Base-by-base conservation (phyloP, 1,140 invertebrate species). In the Spodoptera litura region DNA sequence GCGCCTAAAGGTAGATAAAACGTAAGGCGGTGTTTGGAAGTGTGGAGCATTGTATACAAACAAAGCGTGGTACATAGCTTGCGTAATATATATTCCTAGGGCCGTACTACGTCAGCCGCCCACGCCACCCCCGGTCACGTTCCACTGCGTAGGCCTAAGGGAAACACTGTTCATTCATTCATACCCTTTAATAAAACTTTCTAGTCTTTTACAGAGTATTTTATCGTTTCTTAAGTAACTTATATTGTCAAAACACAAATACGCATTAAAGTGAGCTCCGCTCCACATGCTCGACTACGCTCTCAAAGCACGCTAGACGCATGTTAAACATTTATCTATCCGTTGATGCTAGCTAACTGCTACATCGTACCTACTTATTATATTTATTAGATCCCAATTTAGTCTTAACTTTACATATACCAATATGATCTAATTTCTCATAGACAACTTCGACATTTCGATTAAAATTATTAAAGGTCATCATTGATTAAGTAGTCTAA, bases 171-270 rank as follows among this genome's bases (percentile, higher is more conserved):
- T 66, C 78, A 64, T 78, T 79, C 81, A 75, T 78, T 82, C 81
- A 79, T 79, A 76, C 74, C 73, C 73, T 82, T 82, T 82, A 82
- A 82, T 82, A 78, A 38, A 74, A 58, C 53, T 68, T 77, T 68
- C 62, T 75, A 62, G 73, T 62, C 27, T 68, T 58, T 68, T 81
- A 81, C 79, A 81, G 79, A 78, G 71, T 74, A 74, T 78, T 72
- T 66, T 25, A 49, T 58, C 31, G 61, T 58, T 77, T 68, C 61
- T 44, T 53, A 38, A 38, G 49, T 49, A 75, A 75, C 62, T 75
- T 64, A 75, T 35, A 64, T 53, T 62, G 27, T 64, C 49, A 64
- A 61, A 74, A 51, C 58, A 75, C 58, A 64, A 52, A 49, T 44
- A n/a, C 35, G 49, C 12, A 53, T 70, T 2, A 68, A 68, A 12